phyloP scores from a whole-genome alignment of 2,797 vertebrate genomes.

The Hemibagrus guttatus region DNA sequence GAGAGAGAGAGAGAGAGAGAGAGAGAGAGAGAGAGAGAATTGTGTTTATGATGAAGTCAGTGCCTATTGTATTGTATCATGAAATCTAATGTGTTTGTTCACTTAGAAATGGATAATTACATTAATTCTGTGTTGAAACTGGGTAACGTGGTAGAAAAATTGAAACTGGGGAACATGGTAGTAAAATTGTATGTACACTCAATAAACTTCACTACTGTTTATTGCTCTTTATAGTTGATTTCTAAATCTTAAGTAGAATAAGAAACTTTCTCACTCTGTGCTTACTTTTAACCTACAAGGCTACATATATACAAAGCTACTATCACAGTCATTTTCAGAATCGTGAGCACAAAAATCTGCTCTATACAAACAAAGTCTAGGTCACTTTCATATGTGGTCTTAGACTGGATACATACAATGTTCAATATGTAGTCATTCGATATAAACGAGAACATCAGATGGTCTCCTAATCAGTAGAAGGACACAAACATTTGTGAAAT shows the following conservation, averaged over 20 bases:
- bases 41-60: not conserved
- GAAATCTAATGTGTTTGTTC: not conserved
- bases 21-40: not conserved
- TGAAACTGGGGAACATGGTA: not conserved
- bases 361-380: no score
- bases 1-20: not conserved
- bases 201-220: not conserved
- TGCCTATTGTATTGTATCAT: not conserved
- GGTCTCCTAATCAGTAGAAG: not conserved
- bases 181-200: not conserved
- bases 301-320: no score
- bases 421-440: not conserved
- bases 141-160: not conserved
- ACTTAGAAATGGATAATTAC: not conserved
- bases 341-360: no score
- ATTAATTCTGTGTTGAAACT: not conserved
- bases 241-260: no score
- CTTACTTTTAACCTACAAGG: no score
- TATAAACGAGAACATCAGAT: not conserved
- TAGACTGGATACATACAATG: not conserved
- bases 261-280: no score
- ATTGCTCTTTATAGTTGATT: not conserved
- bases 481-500: not conserved
- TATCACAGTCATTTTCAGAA: no score
- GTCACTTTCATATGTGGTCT: no score